Base-by-base conservation (phyloP, 2,113 vertebrate genomes). In the Indri indri region DNA sequence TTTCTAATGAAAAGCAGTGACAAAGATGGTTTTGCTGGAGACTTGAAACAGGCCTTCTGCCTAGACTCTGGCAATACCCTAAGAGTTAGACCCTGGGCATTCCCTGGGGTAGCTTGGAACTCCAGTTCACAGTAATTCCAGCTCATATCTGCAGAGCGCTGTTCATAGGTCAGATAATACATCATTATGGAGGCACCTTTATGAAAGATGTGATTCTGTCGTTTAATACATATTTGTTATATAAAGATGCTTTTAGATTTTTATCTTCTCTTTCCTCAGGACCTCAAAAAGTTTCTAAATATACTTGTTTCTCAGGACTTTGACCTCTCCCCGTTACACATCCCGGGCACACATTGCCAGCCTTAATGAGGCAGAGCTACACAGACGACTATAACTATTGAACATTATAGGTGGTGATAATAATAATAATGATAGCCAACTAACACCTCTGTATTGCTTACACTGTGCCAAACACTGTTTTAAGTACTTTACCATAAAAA, bases 181-280 rank as follows among this genome's bases (percentile, higher is more conserved):
- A 22, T 81, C 42, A 25, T 25, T 34, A 16, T 2, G 16, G 4
- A 65, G 50, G 7, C 25, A 37, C 4, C 23, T 37, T 42, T 79
- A 66, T 57, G 47, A 83, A 50, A 47, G 1, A 66, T 13, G 18
- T 0, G 0, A 23, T n/a, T 0, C 20, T n/a, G 4, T 70, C 37
- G 27, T 27, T 77, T 70, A 34, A 37, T 37, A 70, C 7, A 37
- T 59, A 1, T 22, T 34, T 86, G 22, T 18, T 77, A 25, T 73
- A 8, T 79, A 82, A 88, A 37, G 68, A 71, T 74, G 6, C 68
- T 11, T 70, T 95, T 17, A 87, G 61, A 81, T 25, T 65, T 88
- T 63, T 14, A 47, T 63, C 34, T 86, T 73, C 30, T 90, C 68
- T 91, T 91, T 85, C 47, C 22, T 20, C 71, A 50, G 6, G 22